These are phyloP conservation scores for Pelodytes ibericus DNA, from an alignment of 2,797 vertebrate genomes.

Conservation along the genomic window DNA sequence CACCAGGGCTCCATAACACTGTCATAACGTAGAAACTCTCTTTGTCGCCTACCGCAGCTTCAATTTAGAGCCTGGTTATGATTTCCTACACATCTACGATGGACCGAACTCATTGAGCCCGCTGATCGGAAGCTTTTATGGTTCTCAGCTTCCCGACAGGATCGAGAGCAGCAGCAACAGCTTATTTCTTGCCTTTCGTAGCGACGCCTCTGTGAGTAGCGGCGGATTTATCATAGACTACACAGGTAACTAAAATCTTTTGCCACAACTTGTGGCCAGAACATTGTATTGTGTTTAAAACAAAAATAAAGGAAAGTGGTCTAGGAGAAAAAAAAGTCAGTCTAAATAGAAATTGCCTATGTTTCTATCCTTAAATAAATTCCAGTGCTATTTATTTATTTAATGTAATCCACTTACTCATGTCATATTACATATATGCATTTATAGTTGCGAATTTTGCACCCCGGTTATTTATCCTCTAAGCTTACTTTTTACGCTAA, in stretches of 20 bases:
- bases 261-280: too few relatives aligned
- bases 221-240: slow-evolving; percentile 93
- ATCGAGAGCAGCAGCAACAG: slow-evolving; percentile 97
- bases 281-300: too few relatives aligned
- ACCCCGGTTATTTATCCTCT: too few relatives aligned
- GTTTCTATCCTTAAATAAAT: too few relatives aligned
- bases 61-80: slow-evolving; percentile 95
- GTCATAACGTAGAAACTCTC: slow-evolving; percentile 20
- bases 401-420: too few relatives aligned
- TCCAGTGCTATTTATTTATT: too few relatives aligned
- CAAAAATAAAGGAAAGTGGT: too few relatives aligned
- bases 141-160: slow-evolving; percentile 86
- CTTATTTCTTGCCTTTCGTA: slow-evolving; percentile 95
- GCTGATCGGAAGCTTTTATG: slow-evolving; percentile 93
- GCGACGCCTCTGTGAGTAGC: slow-evolving; percentile 95
- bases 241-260: slow-evolving; percentile 82
- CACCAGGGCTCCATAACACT: neutral
- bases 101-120: slow-evolving; percentile 92
- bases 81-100: slow-evolving; percentile 96
- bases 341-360: too few relatives aligned
- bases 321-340: too few relatives aligned
- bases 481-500: too few relatives aligned
- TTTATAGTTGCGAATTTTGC: too few relatives aligned
- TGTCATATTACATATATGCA: too few relatives aligned
- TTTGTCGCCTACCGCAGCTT: slow-evolving; percentile 77